Base-by-base conservation (phyloP, 2,113 vertebrate genomes). In the Ranitomeya variabilis region DNA sequence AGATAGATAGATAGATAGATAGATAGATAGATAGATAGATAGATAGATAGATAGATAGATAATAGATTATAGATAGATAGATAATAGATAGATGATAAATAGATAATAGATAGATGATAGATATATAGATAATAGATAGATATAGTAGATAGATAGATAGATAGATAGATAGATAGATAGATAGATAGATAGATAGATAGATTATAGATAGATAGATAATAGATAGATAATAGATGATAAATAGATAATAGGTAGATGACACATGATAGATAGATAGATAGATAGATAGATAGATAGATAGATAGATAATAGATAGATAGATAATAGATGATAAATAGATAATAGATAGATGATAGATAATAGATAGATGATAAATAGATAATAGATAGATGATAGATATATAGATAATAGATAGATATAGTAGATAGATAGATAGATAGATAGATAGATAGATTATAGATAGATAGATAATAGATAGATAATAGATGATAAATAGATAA, bases 131-230 rank as follows among this genome's bases (percentile, higher is more conserved):
- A n/a, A 52, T 76, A 77, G 77, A 59, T 31, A 31, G 26, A 31
- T 31, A 26, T n/a, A n/a, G n/a, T n/a, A n/a, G n/a, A 80, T 60
- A 80, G n/a, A 80, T 60, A 80, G 23, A 80, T 60, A 80, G n/a
- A 57, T n/a, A n/a, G n/a, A n/a, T n/a, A n/a, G n/a, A 80, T 80
- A 80, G 74, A 80, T 80, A 80, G n/a, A n/a, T 21, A 23, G 26
- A 1, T 1, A 31, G 2, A 31, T 31, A 31, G 26, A 31, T 31
- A 31, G 26, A 31, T 31, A 1, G 2, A 31, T 31, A 31, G 26
- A 31, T 31, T n/a, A n/a, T n/a, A n/a, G n/a, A n/a, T n/a, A n/a
- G n/a, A n/a, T 69, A 69, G 67, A 69, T 67, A 23, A 11, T n/a
- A 67, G 64, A 67, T 23, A 67, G 64, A 67, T 67, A 23, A 23